Evolutionary conservation across 2,797 vertebrate genomes (phyloP).

Genomic region (Acrossocheilus wenchowensis): DNA sequence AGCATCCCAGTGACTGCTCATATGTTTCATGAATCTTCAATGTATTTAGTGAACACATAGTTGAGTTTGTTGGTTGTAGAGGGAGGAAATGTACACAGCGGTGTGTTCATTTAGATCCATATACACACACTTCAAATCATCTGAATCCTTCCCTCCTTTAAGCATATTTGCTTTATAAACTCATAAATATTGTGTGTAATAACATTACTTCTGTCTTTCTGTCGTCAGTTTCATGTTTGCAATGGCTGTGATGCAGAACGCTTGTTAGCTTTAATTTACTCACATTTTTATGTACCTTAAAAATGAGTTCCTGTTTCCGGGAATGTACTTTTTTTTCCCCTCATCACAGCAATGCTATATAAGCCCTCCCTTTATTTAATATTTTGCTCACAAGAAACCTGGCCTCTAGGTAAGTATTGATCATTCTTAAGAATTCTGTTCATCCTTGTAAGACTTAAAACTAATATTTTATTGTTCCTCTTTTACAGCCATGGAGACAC

Average conservation of each 20-base stretch:
- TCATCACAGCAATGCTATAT: slow-evolving; percentile 36
- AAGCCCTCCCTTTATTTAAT: not conserved
- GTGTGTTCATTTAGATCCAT: slow-evolving; percentile 1
- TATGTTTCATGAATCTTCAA: not conserved
- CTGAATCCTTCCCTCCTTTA: slow-evolving; percentile 29
- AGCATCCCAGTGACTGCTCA: not conserved
- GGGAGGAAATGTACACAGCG: slow-evolving; percentile 31
- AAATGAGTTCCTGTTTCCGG: slow-evolving; percentile 53
- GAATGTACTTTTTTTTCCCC: not conserved
- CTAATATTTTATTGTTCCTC: not conserved
- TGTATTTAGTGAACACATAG: not conserved
- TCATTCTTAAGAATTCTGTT: not conserved
- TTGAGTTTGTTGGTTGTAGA: not conserved
- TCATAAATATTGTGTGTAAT: slow-evolving; percentile 2
- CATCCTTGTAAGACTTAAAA: not conserved
- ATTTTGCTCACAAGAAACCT: slow-evolving; percentile 3
- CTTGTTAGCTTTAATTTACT: not conserved
- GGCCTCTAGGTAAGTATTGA: slow-evolving; percentile 42
- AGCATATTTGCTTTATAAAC: slow-evolving; percentile 22
- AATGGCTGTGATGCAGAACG: not conserved
- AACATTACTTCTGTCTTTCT: not conserved
- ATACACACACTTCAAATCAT: not conserved
- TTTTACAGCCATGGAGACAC: slow-evolving; percentile 56
- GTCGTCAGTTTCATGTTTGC: not conserved
- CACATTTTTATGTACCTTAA: slow-evolving; percentile 8